Conservation (phyloP, 2,113 vertebrate species). For the Hydropotes inermis region DNA sequence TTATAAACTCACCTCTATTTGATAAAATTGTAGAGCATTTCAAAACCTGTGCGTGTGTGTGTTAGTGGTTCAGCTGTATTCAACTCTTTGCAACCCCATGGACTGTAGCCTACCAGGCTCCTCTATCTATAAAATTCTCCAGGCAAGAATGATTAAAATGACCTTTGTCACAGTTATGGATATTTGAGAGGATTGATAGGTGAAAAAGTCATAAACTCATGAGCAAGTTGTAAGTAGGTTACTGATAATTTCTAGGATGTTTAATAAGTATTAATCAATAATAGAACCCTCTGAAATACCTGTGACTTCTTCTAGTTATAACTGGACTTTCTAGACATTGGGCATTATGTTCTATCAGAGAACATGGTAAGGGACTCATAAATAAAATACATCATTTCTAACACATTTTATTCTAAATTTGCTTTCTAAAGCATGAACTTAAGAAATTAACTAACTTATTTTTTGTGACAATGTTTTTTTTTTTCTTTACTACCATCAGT, state of each 20-base stretch:
- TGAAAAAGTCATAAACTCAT: background rate
- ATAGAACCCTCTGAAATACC: background rate
- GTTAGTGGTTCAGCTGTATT: background rate
- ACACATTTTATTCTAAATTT: background rate
- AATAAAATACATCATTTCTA: background rate
- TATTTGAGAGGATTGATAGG: background rate
- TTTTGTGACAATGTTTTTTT: background rate
- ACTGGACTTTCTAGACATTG: background rate
- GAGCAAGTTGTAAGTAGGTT: background rate
- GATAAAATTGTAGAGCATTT: background rate
- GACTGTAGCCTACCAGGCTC: background rate
- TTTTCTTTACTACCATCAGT: background rate
- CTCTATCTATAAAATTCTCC: background rate
- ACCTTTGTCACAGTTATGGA: background rate
- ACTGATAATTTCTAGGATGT: background rate
- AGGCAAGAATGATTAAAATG: background rate
- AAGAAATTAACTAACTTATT: background rate
- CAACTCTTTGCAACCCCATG: background rate
- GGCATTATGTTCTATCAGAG: background rate
- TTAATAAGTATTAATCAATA: conserved; percentile 9
- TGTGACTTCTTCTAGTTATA: background rate
- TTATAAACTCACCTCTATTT: background rate
- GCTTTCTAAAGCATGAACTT: background rate
- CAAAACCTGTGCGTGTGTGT: background rate
- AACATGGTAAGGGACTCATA: background rate